Conservation (phyloP, 2,113 vertebrate genomes). For the Peromyscus leucopus region DNA sequence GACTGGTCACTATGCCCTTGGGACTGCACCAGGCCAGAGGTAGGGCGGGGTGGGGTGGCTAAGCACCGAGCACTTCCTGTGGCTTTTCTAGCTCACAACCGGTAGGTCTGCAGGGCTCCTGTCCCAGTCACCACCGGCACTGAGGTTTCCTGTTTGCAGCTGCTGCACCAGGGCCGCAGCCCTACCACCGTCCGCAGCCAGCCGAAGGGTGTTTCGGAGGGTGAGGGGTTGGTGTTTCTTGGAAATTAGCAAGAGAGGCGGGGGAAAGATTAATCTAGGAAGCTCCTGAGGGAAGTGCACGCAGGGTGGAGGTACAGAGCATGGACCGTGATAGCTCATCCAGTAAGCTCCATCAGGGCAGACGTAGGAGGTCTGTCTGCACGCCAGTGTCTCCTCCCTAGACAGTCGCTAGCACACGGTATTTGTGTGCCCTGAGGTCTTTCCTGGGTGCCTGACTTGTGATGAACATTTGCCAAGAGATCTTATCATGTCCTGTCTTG, state of each 20-base stretch:
- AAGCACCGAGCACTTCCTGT: constrained; percentile 67
- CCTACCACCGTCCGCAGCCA: neutral
- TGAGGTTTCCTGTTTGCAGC: constrained; percentile 79
- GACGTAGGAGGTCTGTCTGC: neutral
- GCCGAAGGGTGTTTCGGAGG: neutral
- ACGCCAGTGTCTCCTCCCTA: neutral
- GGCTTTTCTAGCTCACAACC: constrained; percentile 61
- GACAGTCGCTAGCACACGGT: neutral
- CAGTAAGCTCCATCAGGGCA: neutral
- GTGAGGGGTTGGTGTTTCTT: neutral
- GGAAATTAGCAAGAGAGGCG: neutral
- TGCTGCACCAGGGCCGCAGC: neutral
- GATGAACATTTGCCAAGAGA: neutral
- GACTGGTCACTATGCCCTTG: neutral
- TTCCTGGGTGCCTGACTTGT: neutral
- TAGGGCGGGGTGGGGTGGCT: neutral
- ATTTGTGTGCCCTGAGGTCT: neutral
- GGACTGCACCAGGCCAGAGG: neutral
- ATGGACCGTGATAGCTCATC: neutral
- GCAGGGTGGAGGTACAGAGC: neutral
- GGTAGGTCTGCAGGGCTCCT: constrained; percentile 11
- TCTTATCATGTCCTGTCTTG: neutral
- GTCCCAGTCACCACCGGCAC: neutral
- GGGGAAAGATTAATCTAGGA: neutral
- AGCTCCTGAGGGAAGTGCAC: neutral